Base-by-base conservation (phyloP, 2,113 vertebrate genomes). In the Cyanoderma ruficeps region DNA sequence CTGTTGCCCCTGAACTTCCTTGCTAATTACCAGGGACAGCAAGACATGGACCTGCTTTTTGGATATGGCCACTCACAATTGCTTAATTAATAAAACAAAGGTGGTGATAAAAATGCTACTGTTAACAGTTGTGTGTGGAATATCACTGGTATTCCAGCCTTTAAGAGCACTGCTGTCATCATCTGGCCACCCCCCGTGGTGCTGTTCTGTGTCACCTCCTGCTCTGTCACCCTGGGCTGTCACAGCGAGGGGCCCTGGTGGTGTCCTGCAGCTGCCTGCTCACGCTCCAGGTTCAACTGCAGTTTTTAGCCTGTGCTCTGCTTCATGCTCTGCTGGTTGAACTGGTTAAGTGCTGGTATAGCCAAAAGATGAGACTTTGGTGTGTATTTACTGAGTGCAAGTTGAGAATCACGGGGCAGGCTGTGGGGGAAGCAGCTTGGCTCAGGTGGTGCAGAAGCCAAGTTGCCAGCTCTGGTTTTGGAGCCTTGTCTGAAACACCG, bases 221-320 rank as follows among this genome's bases (percentile, higher is more conserved):
- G 52, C 42, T 75, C 42, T 56, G 28, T 50, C 14, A 3, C 75
- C 42, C 70, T 7, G 57, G 50, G 42, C 79, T 79, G 75, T 52
- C 70, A 17, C 57, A 50, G 27, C 1, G 0, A 74, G 50, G 41
- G 19, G 16, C 30, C 0, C 0, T 25, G 49, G 7, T 31, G 39
- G 4, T 33, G 37, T 60, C 39, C 60, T 53, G 56, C 76, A 56
- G 59, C 82, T n/a, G 42, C 20, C 61, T 71, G 53, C 53, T 60
- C 28, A 2, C 0, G 0, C 30, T 81, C 10, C 46, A 12, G 10
- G 13, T 52, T 80, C 50, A 65, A 5, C 59, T 42, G 41, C 59
- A 33, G 14, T 2, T 82, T 75, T 79, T 78, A 46, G 71, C 23
- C 63, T 64, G 35, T 39, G 63, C 76, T 68, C 33, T 71, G 63